phyloP scores from a whole-genome alignment of 37 sponge, comb jelly and placozoan species.

The Oscarella lobularis region DNA sequence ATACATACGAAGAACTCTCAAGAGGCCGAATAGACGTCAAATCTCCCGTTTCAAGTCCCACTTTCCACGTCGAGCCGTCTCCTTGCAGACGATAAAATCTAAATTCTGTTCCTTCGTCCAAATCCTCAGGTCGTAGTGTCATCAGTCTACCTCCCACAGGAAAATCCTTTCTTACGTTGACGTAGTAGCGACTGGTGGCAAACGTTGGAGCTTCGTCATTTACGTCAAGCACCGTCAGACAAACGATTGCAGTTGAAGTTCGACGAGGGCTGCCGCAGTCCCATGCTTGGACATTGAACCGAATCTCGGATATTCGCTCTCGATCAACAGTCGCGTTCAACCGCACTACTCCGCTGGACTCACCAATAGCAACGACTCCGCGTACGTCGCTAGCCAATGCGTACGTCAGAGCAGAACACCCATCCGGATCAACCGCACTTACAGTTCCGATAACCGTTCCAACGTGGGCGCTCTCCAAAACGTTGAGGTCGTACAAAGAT shows the following conservation, averaged over 20 bases:
- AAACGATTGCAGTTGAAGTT: neutral
- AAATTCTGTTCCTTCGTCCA: neutral
- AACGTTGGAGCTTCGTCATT: neutral
- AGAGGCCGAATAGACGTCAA: too few species aligned
- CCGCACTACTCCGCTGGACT: neutral
- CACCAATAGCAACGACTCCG: neutral
- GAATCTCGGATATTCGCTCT: neutral
- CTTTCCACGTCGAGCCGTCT: neutral
- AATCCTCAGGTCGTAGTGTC: neutral
- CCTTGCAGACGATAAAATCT: neutral
- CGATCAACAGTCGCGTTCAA: neutral
- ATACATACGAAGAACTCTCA: neutral
- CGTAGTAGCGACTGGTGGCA: neutral
- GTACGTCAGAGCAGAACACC: neutral
- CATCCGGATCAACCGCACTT: neutral
- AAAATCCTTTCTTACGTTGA: neutral
- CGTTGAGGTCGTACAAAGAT: neutral
- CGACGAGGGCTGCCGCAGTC: neutral
- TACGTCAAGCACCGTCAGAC: neutral
- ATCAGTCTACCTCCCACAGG: neutral
- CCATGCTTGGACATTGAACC: neutral
- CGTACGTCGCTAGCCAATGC: neutral
- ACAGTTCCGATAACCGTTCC: neutral
- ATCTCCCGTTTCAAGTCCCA: neutral
- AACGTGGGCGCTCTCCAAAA: neutral